Evolutionary conservation across 2,888 invertebrate species (phyloP), one percentile per base, ranked within the genome.

Genomic region (Tetrapedia diversipes): DNA sequence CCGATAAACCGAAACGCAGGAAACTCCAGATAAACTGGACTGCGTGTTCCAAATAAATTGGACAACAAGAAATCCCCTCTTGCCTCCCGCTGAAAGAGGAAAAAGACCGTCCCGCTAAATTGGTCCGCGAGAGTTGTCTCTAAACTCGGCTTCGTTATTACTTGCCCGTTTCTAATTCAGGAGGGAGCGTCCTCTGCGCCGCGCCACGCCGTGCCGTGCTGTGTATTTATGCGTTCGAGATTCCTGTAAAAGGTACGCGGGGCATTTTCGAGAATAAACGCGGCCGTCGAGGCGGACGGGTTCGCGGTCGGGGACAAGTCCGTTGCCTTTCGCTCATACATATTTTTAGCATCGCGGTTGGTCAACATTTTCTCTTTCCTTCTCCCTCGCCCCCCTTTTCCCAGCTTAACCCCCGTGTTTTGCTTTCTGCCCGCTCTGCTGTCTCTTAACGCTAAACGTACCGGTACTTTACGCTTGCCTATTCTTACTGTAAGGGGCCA

Each of bases 221-320:
- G n/a, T n/a, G 74, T 75, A 77, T 75, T 69, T 69, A 77, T 64
- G 69, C 65, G 75, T 29, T 32, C 53, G 69, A 64, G 73, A 83
- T 83, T 80, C 77, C 81, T 73, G 57, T 63, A 75, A 66, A 76
- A 80, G 80, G 81, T 72, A 77, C 82, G 71, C 69, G 45, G 59
- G 41, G 72, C 65, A 77, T 75, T 83, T 84, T 81, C 82, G 87
- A 86, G 86, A 86, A 85, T 88, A 86, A 88, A 86, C 84, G 84
- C 77, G 79, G 77, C 43, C 11, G 39, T 19, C 16, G 41, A 37
- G 27, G 32, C 10, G 24, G 32, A 41, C 32, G 68, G 34, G 63
- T 37, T 47, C 34, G 56, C 53, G 34, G 51, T 4, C 37, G 71
- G 64, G 49, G 54, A 57, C 78, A 74, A 85, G 87, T 83, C 86